Conservation (phyloP, 2,888 invertebrate species). For the Sarcophaga variegata region DNA sequence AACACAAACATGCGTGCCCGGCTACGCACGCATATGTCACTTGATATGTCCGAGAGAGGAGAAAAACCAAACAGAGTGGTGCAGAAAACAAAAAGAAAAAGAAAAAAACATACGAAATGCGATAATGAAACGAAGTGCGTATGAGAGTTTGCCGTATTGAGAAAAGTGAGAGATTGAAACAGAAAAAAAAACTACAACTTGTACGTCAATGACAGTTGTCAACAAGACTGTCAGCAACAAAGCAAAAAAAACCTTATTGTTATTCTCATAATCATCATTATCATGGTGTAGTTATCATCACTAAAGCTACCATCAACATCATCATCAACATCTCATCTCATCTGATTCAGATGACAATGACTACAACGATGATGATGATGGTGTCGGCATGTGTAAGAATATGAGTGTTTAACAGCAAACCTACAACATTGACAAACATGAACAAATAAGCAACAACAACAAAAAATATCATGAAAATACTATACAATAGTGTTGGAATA, state of each 20-base stretch:
- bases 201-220: slow-evolving; percentile 56
- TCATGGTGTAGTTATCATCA: slow-evolving; percentile 12
- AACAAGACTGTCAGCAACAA: slow-evolving; percentile 40
- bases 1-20: not conserved
- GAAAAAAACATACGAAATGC: not conserved
- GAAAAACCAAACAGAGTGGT: not conserved
- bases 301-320: not conserved
- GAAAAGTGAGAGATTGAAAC: not conserved
- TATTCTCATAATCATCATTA: slow-evolving; percentile 23
- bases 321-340: slow-evolving; percentile 5
- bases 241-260: not conserved
- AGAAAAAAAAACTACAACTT: slow-evolving; percentile 19
- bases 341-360: slow-evolving; percentile 22
- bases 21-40: not conserved
- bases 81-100: not conserved
- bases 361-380: not conserved
- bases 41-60: not conserved
- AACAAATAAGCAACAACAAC: slow-evolving; percentile 12
- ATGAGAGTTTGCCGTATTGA: slow-evolving; percentile 4
- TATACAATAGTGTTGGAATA: slow-evolving; percentile 6
- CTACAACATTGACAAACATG: not conserved
- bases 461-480: not conserved
- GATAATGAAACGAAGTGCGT: not conserved
- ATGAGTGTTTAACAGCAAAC: not conserved
- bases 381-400: not conserved